phyloP scores from a whole-genome alignment of 2,113 vertebrate genomes.

The Corythaeola cristata region DNA sequence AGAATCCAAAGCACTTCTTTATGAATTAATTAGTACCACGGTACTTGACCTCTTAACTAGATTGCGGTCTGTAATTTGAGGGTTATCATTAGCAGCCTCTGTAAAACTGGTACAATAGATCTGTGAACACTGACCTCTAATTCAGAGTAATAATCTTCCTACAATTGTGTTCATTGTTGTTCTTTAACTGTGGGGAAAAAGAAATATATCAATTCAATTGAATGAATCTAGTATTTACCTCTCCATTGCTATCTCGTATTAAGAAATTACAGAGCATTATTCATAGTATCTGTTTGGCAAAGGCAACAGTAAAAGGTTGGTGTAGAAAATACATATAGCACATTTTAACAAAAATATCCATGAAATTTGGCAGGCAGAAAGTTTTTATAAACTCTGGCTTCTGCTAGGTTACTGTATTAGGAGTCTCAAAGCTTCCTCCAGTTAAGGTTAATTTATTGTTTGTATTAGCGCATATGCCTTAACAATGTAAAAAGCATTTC shows the following conservation, averaged over 20 bases:
- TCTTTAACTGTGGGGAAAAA: neutral
- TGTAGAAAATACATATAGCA: neutral
- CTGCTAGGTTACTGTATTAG: neutral
- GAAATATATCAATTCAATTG: neutral
- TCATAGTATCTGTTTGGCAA: neutral
- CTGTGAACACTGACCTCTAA: neutral
- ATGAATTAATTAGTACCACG: neutral
- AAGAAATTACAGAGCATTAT: neutral
- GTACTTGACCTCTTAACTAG: neutral
- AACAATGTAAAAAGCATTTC: constrained; percentile 47
- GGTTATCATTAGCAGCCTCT: neutral
- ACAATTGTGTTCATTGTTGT: neutral
- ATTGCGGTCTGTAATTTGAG: neutral
- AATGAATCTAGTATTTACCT: neutral
- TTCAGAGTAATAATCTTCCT: neutral
- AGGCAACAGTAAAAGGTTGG: neutral
- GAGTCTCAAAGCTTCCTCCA: constrained; percentile 14
- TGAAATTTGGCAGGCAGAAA: neutral
- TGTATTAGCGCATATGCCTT: constrained; percentile 11
- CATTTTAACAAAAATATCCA: constrained; percentile 3
- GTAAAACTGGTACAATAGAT: neutral
- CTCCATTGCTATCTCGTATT: neutral
- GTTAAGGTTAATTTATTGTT: constrained; percentile 52
- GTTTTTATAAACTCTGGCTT: constrained; percentile 4
- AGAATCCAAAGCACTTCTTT: neutral